Evolutionary conservation across 2,797 vertebrate genomes (phyloP), one percentile per base, ranked within the genome.

Genomic region (Lutjanus campechanus): DNA sequence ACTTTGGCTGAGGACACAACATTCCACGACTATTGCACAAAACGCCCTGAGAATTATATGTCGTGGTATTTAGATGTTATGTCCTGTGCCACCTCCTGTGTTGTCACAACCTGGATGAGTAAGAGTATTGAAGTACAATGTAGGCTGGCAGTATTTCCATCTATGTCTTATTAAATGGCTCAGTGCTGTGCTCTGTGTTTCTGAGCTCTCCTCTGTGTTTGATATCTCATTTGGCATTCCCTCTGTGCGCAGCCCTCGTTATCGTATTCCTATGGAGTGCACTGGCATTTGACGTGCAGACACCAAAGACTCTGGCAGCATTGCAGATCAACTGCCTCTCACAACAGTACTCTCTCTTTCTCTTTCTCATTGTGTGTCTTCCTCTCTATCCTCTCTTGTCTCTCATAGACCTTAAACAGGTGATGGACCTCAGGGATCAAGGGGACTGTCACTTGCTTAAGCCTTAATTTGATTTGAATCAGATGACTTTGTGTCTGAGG

Each of bases 201-300:
- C 80, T 74, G 55, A 76, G 84, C 64, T 85, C 72, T 79, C 75
- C 75, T 70, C 73, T 76, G 83, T 55, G 83, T 87, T 90, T 89
- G 82, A 89, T 91, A 79, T 86, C 88, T 91, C 89, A 92, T 93
- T 93, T 93, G 74, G 74, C 81, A 94, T 93, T 93, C 93, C 85
- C 79, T 93, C 80, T 93, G 84, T 85, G 89, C 12, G 7, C 81
- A 63, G 73, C 66, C 83, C 91, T 92, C 82, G 69, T 95, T 93
- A 92, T 91, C 77, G 76, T 92, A 92, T 93, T 93, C 90, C 88
- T 89, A 89, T 88, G 86, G 85, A 93, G 89, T 88, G 81, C 86
- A 76, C 78, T 90, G 92, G 77, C 86, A 84, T 90, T 92, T 94
- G 92, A 93, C 91, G 90, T 75, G 73, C 91, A 92, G 69, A 82